phyloP scores from a whole-genome alignment of 1,140 invertebrate species.

The Agraylea sexmaculata region DNA sequence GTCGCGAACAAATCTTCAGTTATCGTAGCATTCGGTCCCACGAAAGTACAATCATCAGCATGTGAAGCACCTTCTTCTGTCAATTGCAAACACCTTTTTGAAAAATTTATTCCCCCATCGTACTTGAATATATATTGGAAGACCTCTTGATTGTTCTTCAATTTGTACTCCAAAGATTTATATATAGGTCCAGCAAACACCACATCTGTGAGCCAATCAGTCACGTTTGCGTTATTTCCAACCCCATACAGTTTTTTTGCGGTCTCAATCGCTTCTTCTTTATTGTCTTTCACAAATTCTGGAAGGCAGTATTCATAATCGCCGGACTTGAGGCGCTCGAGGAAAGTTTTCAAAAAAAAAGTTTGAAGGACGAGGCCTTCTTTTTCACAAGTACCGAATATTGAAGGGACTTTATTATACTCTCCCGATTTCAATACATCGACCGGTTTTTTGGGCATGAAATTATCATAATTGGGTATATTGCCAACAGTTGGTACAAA shows the following conservation, averaged over 20 bases:
- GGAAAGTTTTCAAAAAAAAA: slow-evolving; percentile 10
- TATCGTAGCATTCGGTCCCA: too few relatives aligned
- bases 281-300: slow-evolving; percentile 23
- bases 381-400: slow-evolving; percentile 29
- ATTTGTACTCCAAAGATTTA: slow-evolving; percentile 19
- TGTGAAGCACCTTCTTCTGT: slow-evolving; percentile 29
- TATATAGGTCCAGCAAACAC: slow-evolving; percentile 32
- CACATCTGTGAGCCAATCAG: slow-evolving; percentile 32
- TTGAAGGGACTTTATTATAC: slow-evolving; percentile 32
- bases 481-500: slow-evolving; percentile 35
- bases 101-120: slow-evolving; percentile 32
- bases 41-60: slow-evolving; percentile 34
- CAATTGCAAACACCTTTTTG: slow-evolving; percentile 24
- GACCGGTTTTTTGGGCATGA: slow-evolving; percentile 27
- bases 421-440: slow-evolving; percentile 26
- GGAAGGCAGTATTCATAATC: slow-evolving; percentile 26
- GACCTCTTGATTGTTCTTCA: slow-evolving; percentile 24
- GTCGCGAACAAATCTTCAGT: too few relatives aligned
- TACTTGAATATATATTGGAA: slow-evolving; percentile 37
- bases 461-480: slow-evolving; percentile 5
- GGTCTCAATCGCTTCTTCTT: slow-evolving; percentile 25
- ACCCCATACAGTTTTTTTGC: slow-evolving; percentile 23
- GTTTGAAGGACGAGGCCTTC: slow-evolving; percentile 29
- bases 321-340: slow-evolving; percentile 24
- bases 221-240: slow-evolving; percentile 22